phyloP scores from a whole-genome alignment of 1,140 invertebrate genomes.

The Choristoneura fumiferana region DNA sequence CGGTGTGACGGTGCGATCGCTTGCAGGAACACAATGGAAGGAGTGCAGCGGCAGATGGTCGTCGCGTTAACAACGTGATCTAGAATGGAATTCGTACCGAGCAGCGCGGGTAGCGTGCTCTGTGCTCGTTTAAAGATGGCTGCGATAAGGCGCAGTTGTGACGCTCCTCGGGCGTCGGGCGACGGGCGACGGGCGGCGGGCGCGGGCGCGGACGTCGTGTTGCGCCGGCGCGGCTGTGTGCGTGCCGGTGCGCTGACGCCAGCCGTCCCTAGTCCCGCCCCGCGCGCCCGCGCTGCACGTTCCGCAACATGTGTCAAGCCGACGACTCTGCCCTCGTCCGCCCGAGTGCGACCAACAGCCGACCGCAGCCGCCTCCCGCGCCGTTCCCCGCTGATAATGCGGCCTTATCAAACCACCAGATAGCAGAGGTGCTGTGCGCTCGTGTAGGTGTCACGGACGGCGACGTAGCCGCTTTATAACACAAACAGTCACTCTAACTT shows the following conservation, averaged over 20 bases:
- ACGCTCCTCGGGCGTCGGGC: slow-evolving; percentile 69
- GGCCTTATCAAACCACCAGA: slow-evolving; percentile 69
- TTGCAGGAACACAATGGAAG: slow-evolving; percentile 46
- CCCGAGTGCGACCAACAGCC: slow-evolving; percentile 37
- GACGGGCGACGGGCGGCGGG: slow-evolving; percentile 68
- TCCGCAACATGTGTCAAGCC: no score
- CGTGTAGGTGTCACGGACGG: slow-evolving; percentile 72
- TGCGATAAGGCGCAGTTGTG: slow-evolving; percentile 67
- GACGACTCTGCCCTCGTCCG: slow-evolving; percentile 33
- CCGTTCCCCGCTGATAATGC: slow-evolving; percentile 61
- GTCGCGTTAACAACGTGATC: slow-evolving; percentile 50
- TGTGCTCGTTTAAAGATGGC: slow-evolving; percentile 74
- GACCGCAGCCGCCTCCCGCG: slow-evolving; percentile 54
- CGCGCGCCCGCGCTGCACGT: slow-evolving; percentile 14
- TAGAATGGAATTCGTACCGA: slow-evolving; percentile 66
- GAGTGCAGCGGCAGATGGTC: slow-evolving; percentile 54
- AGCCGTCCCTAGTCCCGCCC: slow-evolving; percentile 54
- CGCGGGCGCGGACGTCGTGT: slow-evolving; percentile 69
- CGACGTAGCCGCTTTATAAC: slow-evolving; percentile 40
- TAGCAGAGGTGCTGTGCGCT: slow-evolving; percentile 71
- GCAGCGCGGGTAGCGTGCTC: slow-evolving; percentile 56
- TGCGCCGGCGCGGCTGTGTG: slow-evolving; percentile 50
- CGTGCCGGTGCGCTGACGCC: slow-evolving; percentile 54
- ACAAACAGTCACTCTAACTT: slow-evolving; percentile 43
- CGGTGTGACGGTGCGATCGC: slow-evolving; percentile 35